phyloP scores from a whole-genome alignment of 2,113 vertebrate species.

The Cnemophilus loriae region DNA sequence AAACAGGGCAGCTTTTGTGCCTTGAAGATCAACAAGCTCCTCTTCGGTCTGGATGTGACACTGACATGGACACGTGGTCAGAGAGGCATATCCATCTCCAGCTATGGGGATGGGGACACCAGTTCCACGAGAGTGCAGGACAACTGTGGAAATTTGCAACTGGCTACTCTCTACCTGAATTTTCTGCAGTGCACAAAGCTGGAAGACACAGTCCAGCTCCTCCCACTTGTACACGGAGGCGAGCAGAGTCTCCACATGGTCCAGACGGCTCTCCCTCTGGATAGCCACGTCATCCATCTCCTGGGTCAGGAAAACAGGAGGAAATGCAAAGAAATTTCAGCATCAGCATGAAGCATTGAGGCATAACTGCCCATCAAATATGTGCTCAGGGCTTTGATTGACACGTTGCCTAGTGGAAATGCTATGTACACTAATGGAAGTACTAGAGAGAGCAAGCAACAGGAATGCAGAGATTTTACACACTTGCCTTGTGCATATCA shows the following conservation, averaged over 20 bases:
- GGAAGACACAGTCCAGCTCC: conserved; percentile 69
- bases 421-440: background rate
- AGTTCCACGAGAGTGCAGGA: background rate
- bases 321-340: background rate
- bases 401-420: background rate
- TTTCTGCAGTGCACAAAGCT: conserved; percentile 79
- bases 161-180: conserved; percentile 57
- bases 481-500: background rate
- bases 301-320: conserved; percentile 46
- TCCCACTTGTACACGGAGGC: conserved; percentile 23
- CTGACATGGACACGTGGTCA: background rate
- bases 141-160: rapidly evolving
- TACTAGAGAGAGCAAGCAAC: background rate
- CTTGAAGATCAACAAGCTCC: background rate
- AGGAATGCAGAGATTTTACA: background rate
- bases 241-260: conserved; percentile 73
- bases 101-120: background rate
- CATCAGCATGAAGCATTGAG: background rate
- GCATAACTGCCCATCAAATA: background rate
- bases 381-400: background rate
- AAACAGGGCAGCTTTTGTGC: background rate
- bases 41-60: rapidly evolving
- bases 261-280: conserved; percentile 38
- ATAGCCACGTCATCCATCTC: conserved; percentile 52
- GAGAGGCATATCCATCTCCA: background rate